These are phyloP conservation scores for Auanema freiburgensis DNA, from an alignment of 2,888 invertebrate species.

Conservation along the genomic window DNA sequence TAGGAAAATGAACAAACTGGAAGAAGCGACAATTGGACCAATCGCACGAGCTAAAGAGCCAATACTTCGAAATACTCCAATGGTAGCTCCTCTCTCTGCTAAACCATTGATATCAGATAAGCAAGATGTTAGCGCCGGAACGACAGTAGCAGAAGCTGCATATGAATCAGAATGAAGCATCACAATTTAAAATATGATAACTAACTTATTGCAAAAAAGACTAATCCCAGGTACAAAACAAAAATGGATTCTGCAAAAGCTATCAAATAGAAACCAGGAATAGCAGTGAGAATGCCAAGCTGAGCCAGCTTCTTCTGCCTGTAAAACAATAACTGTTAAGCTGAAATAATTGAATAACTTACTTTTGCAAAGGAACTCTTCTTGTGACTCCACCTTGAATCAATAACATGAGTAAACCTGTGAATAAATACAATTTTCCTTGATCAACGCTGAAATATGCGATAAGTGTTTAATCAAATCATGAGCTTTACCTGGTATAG, in stretches of 20 bases:
- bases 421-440: constrained; percentile 93
- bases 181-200: constrained; percentile 6
- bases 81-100: constrained; percentile 85
- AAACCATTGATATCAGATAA: constrained; percentile 78
- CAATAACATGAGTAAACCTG: constrained; percentile 87
- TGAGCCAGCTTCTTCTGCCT: constrained; percentile 52
- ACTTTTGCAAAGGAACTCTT: constrained; percentile 75
- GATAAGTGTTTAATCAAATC: neutral
- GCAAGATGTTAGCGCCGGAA: constrained; percentile 89
- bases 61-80: constrained; percentile 90
- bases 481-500: constrained; percentile 74
- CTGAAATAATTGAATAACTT: constrained; percentile 1
- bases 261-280: constrained; percentile 83
- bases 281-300: constrained; percentile 78
- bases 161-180: neutral
- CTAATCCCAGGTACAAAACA: constrained; percentile 80
- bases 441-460: constrained; percentile 80
- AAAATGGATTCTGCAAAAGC: constrained; percentile 73
- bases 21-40: constrained; percentile 85
- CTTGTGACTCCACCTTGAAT: constrained; percentile 85
- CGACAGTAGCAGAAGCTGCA: constrained; percentile 78
- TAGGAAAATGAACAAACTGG: constrained; percentile 70
- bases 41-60: constrained; percentile 89
- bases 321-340: constrained; percentile 7
- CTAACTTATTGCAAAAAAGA: constrained; percentile 84